Conservation (phyloP, 2,888 invertebrate genomes). For the Mesochorus sp. region DNA sequence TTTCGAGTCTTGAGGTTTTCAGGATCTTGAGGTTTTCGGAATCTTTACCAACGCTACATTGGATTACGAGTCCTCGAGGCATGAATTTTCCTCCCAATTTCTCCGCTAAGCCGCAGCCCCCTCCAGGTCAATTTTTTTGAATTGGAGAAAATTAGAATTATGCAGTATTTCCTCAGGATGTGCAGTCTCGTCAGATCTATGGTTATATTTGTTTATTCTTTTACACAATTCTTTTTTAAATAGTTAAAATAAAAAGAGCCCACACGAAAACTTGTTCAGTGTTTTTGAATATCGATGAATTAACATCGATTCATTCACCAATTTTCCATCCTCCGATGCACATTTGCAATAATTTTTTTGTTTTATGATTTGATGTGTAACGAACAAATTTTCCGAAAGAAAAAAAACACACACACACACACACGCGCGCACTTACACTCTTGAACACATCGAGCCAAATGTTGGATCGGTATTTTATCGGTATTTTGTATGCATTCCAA, state of each 20-base stretch:
- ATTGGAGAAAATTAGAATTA: slow-evolving; percentile 15
- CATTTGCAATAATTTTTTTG: background rate
- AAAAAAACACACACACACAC: background rate
- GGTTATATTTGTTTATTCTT: too few relatives aligned
- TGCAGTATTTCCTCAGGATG: background rate
- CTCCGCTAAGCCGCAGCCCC: background rate
- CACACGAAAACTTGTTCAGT: too few relatives aligned
- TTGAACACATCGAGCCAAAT: background rate
- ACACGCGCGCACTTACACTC: too few relatives aligned
- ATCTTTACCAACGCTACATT: background rate
- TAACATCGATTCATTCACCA: too few relatives aligned
- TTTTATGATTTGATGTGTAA: background rate
- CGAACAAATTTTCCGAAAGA: background rate
- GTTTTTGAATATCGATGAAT: too few relatives aligned
- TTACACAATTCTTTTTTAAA: too few relatives aligned
- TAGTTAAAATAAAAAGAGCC: too few relatives aligned
- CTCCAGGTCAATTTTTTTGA: background rate
- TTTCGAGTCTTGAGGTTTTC: background rate
- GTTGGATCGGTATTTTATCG: background rate
- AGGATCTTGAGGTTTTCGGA: background rate
- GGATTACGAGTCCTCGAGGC: background rate
- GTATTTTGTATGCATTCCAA: background rate
- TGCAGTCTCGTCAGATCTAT: background rate
- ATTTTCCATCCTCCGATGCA: background rate
- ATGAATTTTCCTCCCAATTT: slow-evolving; percentile 3